phyloP scores from a whole-genome alignment of 1,140 invertebrate genomes.

The Drosophila orena region DNA sequence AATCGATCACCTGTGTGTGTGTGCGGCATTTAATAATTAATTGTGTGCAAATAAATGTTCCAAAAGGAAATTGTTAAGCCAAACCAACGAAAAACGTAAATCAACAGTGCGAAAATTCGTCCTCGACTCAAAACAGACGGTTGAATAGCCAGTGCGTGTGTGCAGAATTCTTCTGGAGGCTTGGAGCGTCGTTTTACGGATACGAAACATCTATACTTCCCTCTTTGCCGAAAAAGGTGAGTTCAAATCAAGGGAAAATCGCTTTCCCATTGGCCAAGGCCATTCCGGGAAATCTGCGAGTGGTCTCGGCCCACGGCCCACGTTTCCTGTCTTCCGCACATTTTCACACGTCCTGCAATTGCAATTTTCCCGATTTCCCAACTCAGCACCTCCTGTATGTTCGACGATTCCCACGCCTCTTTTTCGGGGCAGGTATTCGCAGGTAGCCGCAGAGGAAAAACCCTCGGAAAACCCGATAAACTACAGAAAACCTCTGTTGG shows the following conservation, averaged over 20 bases:
- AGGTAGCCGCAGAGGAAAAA: conserved; percentile 47
- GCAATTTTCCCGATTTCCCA: conserved; percentile 48
- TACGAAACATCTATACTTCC: conserved; percentile 12
- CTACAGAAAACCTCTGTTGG: conserved; percentile 62
- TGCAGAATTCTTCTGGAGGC: conserved; percentile 7
- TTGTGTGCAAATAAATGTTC: conserved; percentile 46
- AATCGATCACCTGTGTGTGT: conserved; percentile 17
- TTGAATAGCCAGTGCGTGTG: conserved; percentile 4
- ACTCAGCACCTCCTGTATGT: conserved; percentile 4
- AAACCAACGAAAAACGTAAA: conserved; percentile 14
- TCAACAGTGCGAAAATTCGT: conserved; percentile 32
- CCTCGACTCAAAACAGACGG: conserved; percentile 22
- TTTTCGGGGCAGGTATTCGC: conserved; percentile 24
- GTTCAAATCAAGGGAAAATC: conserved; percentile 9
- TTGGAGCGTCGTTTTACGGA: conserved; percentile 22
- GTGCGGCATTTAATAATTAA: conserved; percentile 48
- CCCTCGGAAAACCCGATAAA: conserved; percentile 39
- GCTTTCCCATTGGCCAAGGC: conserved; percentile 43
- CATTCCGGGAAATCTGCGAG: conserved; percentile 32
- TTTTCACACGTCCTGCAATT: conserved; percentile 75
- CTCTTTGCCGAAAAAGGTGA: conserved; percentile 28
- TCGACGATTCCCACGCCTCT: conserved; percentile 62
- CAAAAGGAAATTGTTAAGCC: conserved; percentile 22
- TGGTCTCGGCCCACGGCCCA: conserved; percentile 41
- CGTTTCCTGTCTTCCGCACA: conserved; percentile 71